Evolutionary conservation across 2,888 invertebrate genomes (phyloP).

Genomic region (Malthinus seriepunctatus): DNA sequence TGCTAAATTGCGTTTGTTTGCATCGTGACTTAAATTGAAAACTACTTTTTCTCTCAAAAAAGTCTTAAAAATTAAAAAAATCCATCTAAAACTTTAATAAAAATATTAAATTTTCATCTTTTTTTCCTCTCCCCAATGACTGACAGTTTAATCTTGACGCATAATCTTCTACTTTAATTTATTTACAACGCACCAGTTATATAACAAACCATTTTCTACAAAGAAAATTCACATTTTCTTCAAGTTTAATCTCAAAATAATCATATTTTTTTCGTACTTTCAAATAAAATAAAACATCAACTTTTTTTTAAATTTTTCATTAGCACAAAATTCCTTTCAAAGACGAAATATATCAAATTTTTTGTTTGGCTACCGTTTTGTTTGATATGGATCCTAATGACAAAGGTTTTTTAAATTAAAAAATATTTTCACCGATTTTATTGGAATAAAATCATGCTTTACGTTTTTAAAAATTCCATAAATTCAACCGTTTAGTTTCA

Average conservation of each 20-base stretch:
- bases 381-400: no score
- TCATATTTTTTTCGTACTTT: neutral
- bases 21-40: neutral
- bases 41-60: neutral
- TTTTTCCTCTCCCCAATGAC: neutral
- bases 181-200: neutral
- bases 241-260: neutral
- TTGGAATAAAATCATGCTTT: no score
- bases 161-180: neutral
- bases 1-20: slow-evolving; percentile 4
- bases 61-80: neutral
- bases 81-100: neutral
- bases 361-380: no score
- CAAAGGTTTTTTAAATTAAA: no score
- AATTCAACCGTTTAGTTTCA: no score
- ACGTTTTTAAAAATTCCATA: no score
- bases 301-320: no score
- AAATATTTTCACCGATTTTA: no score
- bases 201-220: neutral
- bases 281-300: no score
- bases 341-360: no score
- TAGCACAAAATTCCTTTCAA: no score
- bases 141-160: neutral
- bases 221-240: neutral
- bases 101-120: neutral